Percentiles rank a stretch among this genome's conserved stretches.
These are phyloP conservation scores for Leptopilina boulardi DNA, from an alignment of 1,140 invertebrate species.

Conservation along the genomic window DNA sequence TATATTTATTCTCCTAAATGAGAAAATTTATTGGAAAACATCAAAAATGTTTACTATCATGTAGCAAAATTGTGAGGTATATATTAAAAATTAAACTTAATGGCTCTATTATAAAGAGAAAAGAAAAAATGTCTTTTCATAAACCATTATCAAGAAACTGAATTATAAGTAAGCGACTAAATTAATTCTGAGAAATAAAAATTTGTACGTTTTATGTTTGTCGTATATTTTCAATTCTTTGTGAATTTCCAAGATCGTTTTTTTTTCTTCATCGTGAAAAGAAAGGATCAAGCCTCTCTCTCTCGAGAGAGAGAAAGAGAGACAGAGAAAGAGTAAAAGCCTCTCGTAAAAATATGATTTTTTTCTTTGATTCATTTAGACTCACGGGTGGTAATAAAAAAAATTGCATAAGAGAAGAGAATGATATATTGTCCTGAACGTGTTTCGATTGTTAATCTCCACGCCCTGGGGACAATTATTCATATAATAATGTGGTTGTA, in stretches of 20 bases:
- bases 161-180: neutral
- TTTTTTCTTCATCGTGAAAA: neutral
- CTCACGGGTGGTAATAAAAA: neutral
- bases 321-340: neutral
- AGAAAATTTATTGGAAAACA: neutral
- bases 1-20: too few relatives aligned
- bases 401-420: conserved; percentile 18
- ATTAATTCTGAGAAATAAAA: conserved; percentile 1
- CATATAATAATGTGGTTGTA: conserved; percentile 14
- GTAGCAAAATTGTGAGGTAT: neutral
- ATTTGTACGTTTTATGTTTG: conserved; percentile 10
- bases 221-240: conserved; percentile 9
- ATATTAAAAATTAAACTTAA: neutral
- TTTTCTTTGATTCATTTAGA: conserved; percentile 30
- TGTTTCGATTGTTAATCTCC: conserved; percentile 18
- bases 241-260: neutral
- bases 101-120: neutral
- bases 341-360: neutral
- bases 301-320: too few relatives aligned
- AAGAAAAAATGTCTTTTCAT: neutral
- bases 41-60: neutral
- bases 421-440: conserved; percentile 14
- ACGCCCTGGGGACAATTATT: conserved; percentile 17
- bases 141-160: conserved; percentile 1
- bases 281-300: neutral